Base-by-base conservation (phyloP, 2,888 invertebrate genomes). In the Tillus elongatus region DNA sequence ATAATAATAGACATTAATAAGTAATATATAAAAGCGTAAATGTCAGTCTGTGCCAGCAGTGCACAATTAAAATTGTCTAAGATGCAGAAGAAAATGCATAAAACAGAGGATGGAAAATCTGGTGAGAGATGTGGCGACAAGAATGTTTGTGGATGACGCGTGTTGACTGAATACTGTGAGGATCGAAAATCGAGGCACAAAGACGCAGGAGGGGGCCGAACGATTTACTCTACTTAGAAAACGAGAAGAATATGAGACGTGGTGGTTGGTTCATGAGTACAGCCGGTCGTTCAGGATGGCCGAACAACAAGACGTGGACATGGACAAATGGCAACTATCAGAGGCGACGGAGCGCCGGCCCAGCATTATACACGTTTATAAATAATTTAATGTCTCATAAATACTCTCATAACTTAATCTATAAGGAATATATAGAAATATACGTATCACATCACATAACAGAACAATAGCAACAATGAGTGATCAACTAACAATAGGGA, bases 391-490 rank as follows among this genome's bases (percentile, higher is more conserved):
- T 19, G 24, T 19, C 24, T 19, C 24, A 19, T 19, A 19, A 19
- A 58, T 60, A 58, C 57, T 60, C 59, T 58, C 56, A 58, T 54
- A 63, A 63, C 63, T 63, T 61, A 63, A 57, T 54, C 61, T 63
- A 61, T 58, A 58, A 61, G 59, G 62, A 64, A 53, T 54, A 56
- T n/a, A n/a, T 54, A 56, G 45, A 44, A 63, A 61, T 63, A 65
- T 64, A 62, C 58, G 58, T 61, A 64, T 64, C 63, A 63, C 63
- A 64, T 63, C 59, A 63, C 61, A 61, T 60, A 66, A 66, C 66
- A 66, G 64, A 66, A 66, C 63, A 66, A 65, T 65, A 63, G 60
- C 61, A 64, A 64, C 63, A 66, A 64, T 59, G 60, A 60, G 62
- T 59, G 57, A 57, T 60, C 50, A 64, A 64, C 61, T 66, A 66